Evolutionary conservation across 2,888 invertebrate genomes (phyloP).

Genomic region (Dromius quadrimaculatus): DNA sequence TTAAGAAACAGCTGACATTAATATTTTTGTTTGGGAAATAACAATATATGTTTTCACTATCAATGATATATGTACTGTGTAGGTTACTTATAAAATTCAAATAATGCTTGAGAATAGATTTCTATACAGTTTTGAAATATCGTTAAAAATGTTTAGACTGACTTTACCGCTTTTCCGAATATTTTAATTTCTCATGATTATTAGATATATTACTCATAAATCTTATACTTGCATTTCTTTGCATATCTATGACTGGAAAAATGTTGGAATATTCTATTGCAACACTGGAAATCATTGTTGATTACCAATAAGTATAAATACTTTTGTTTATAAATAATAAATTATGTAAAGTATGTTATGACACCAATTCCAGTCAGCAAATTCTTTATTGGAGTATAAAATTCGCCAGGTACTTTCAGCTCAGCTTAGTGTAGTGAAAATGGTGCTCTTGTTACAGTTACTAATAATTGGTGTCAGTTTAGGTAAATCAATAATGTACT

Average conservation of each 20-base stretch:
- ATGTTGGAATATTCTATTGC: slow-evolving; percentile 20
- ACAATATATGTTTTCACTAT: slow-evolving; percentile 49
- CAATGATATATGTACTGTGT: slow-evolving; percentile 44
- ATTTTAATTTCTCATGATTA: slow-evolving; percentile 24
- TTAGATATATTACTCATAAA: slow-evolving; percentile 11
- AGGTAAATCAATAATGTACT: too few species aligned
- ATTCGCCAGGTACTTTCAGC: not conserved
- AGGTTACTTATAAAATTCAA: slow-evolving; percentile 19
- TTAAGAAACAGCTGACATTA: slow-evolving; percentile 37
- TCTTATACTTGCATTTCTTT: slow-evolving; percentile 3
- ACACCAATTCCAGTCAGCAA: slow-evolving; percentile 25
- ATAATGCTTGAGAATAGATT: slow-evolving; percentile 13
- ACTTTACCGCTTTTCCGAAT: slow-evolving; percentile 13
- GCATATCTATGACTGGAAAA: slow-evolving; percentile 13
- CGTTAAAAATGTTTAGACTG: not conserved
- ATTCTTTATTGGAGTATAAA: slow-evolving; percentile 25
- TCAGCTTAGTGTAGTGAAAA: slow-evolving; percentile 1
- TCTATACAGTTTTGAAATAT: slow-evolving; percentile 18
- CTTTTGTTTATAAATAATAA: slow-evolving; percentile 30
- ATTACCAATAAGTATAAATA: slow-evolving; percentile 8
- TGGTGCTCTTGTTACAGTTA: slow-evolving; percentile 9
- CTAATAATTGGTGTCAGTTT: slow-evolving; percentile 11
- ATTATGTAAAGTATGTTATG: slow-evolving; percentile 24
- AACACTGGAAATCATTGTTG: slow-evolving; percentile 23
- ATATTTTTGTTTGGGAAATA: slow-evolving; percentile 37